phyloP scores from a whole-genome alignment of 2,797 vertebrate genomes.

The Mustela erminea region DNA sequence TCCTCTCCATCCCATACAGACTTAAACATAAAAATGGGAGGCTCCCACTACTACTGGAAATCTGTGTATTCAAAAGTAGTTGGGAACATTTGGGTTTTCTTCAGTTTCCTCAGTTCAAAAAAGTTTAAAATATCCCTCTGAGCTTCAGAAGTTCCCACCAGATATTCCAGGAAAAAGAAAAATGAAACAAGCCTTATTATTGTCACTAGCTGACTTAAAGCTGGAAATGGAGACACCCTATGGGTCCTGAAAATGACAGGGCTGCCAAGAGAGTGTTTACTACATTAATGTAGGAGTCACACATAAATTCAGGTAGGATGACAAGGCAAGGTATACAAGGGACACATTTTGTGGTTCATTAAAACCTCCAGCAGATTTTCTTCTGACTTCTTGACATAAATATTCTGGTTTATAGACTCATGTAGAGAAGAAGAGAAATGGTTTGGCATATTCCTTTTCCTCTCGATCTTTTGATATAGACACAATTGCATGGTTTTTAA shows the following conservation, averaged over 20 bases:
- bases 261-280: background rate
- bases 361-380: slow-evolving; percentile 60
- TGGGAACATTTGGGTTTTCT: background rate
- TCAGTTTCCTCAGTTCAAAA: slow-evolving; percentile 6
- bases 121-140: slow-evolving; percentile 23
- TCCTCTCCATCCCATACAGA: background rate
- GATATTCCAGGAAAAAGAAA: slow-evolving; percentile 17
- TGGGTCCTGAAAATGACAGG: slow-evolving; percentile 12
- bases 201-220: background rate
- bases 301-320: background rate
- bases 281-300: background rate
- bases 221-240: slow-evolving; percentile 53
- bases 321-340: background rate
- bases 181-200: background rate
- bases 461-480: rapidly evolving
- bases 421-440: slow-evolving; percentile 32
- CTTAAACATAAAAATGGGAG: slow-evolving; percentile 2
- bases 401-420: slow-evolving; percentile 42
- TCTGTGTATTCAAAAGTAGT: background rate
- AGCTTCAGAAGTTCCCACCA: slow-evolving; percentile 39
- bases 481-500: background rate
- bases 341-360: slow-evolving; percentile 25
- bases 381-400: slow-evolving; percentile 50
- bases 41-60: background rate
- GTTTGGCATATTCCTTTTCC: background rate